Percentiles rank a stretch among this genome's conserved stretches.
phyloP scores from a whole-genome alignment of 2,797 vertebrate species.

The Catamblyrhynchus diadema region DNA sequence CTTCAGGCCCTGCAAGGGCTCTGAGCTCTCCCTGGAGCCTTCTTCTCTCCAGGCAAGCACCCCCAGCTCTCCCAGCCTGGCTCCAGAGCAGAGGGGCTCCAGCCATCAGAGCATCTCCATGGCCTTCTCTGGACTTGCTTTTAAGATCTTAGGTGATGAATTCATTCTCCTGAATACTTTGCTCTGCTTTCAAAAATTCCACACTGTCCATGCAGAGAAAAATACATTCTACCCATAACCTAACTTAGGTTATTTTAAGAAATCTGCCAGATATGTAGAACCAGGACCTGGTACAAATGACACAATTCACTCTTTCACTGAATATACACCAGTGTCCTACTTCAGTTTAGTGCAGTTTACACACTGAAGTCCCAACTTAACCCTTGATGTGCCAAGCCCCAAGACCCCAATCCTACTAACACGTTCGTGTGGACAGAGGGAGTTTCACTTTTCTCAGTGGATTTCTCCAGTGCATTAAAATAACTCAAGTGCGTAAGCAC shows the following conservation, averaged over 20 bases:
- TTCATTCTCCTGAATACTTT: neutral
- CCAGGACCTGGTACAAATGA: neutral
- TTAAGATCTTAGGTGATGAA: neutral
- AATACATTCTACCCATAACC: neutral
- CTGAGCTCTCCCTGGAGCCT: fast-evolving
- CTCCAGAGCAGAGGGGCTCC: neutral
- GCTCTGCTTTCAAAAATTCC: neutral
- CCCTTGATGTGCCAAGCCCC: neutral
- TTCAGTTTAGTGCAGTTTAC: neutral
- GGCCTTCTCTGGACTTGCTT: neutral
- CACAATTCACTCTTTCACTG: neutral
- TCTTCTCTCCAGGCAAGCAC: fast-evolving
- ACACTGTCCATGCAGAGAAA: neutral
- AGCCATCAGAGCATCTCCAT: fast-evolving
- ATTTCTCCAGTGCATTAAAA: slow-evolving; percentile 21
- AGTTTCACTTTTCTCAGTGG: neutral
- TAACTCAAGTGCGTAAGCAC: neutral
- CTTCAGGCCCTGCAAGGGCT: neutral
- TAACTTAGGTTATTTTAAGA: neutral
- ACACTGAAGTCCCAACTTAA: neutral
- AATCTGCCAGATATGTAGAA: neutral
- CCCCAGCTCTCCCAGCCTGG: neutral
- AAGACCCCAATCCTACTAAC: neutral
- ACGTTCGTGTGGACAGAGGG: neutral
- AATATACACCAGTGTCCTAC: neutral